Percentiles rank a stretch among this genome's conserved stretches.
These are phyloP conservation scores for Panzeria rudis DNA, from an alignment of 2,888 invertebrate genomes.

Conservation along the genomic window DNA sequence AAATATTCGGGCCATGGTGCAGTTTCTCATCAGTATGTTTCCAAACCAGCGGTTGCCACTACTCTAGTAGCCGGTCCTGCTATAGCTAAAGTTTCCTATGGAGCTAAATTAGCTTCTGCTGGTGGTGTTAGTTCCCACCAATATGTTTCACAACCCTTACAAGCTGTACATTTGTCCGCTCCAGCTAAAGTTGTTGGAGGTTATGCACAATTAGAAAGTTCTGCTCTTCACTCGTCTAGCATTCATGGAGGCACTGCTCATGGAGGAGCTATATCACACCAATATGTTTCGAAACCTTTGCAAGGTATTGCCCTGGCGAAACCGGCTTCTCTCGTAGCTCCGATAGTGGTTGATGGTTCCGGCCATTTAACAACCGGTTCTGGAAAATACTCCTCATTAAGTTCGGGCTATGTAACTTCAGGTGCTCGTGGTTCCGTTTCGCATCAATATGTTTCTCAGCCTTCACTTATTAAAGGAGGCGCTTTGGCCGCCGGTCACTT, in stretches of 20 bases:
- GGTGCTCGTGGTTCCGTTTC: constrained; percentile 54
- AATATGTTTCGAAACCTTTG: constrained; percentile 75
- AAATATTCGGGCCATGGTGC: constrained; percentile 72
- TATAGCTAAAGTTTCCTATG: constrained; percentile 70
- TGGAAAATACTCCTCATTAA: constrained; percentile 51
- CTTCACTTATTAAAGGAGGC: constrained; percentile 55
- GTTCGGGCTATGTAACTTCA: constrained; percentile 76
- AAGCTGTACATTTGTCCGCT: constrained; percentile 64
- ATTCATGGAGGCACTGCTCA: constrained; percentile 60
- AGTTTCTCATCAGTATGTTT: constrained; percentile 77
- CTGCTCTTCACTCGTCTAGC: constrained; percentile 30
- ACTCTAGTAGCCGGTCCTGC: constrained; percentile 51
- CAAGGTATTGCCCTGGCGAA: constrained; percentile 39
- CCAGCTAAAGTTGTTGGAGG: constrained; percentile 70
- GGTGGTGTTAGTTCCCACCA: constrained; percentile 55
- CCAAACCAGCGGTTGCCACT: constrained; percentile 74
- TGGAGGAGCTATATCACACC: constrained; percentile 75
- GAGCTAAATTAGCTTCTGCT: constrained; percentile 48
- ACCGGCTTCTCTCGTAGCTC: constrained; percentile 39
- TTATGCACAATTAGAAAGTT: constrained; percentile 48
- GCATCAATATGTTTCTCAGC: constrained; percentile 70
- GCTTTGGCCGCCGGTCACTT: constrained; percentile 74
- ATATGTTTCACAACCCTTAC: constrained; percentile 26
- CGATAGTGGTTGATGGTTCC: constrained; percentile 63
- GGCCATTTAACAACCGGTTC: constrained; percentile 48